phyloP scores from a whole-genome alignment of 2,113 vertebrate species.

The Australoheros scitulus region DNA sequence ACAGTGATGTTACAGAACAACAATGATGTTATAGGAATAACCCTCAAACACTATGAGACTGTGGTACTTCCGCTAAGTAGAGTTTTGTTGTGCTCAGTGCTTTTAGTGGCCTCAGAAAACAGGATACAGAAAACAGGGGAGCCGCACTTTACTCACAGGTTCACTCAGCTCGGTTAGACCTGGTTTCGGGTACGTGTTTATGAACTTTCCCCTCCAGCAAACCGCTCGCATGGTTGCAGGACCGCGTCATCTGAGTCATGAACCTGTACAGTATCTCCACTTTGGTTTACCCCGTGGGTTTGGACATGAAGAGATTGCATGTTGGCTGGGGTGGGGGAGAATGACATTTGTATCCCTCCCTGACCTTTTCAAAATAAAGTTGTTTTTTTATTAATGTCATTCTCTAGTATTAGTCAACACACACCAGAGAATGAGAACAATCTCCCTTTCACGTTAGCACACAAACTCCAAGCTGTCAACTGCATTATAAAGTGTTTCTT shows the following conservation, averaged over 20 bases:
- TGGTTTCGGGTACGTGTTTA: slow-evolving; percentile 22
- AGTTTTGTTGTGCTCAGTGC: slow-evolving; percentile 23
- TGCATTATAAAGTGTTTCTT: not conserved
- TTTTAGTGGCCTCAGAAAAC: slow-evolving; percentile 43
- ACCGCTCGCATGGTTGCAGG: not conserved
- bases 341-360: not conserved
- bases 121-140: slow-evolving; percentile 37
- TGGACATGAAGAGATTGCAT: not conserved
- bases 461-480: not conserved
- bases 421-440: not conserved
- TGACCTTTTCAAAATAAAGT: not conserved
- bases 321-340: not conserved
- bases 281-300: not conserved
- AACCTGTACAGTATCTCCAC: not conserved
- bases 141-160: not conserved
- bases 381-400: not conserved
- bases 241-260: not conserved
- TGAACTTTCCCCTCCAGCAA: slow-evolving; percentile 46
- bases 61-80: not conserved
- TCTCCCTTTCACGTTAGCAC: not conserved
- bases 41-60: not conserved
- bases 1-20: not conserved
- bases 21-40: not conserved
- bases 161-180: slow-evolving; percentile 28
- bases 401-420: not conserved